These are phyloP conservation scores for Caradrina kadenii DNA, from an alignment of 2,888 invertebrate species.

Conservation along the genomic window DNA sequence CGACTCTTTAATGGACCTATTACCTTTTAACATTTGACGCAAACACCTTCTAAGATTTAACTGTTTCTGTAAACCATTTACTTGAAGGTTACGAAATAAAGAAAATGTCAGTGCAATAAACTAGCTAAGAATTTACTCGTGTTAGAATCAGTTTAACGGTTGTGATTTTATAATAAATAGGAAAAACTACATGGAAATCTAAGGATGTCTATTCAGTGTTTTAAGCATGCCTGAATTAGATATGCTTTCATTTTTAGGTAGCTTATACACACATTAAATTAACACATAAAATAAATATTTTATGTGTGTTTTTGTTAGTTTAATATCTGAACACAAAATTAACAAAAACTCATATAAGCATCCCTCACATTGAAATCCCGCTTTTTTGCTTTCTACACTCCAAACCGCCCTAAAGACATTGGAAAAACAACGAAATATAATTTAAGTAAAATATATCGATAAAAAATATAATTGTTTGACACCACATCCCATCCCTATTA, in stretches of 20 bases:
- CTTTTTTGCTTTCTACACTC: too few relatives aligned
- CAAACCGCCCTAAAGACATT: too few relatives aligned
- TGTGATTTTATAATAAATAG: neutral
- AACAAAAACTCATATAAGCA: too few relatives aligned
- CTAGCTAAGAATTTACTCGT: neutral
- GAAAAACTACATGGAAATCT: neutral
- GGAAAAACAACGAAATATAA: neutral
- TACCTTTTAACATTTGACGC: conserved; percentile 42
- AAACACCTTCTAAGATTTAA: conserved; percentile 30
- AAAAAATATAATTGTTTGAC: neutral
- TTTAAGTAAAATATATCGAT: conserved; percentile 19
- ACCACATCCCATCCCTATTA: conserved; percentile 55
- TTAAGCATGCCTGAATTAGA: too few relatives aligned
- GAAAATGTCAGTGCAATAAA: conserved; percentile 26
- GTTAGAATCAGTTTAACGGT: neutral
- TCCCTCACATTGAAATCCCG: too few relatives aligned
- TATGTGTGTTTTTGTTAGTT: too few relatives aligned
- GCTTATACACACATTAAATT: too few relatives aligned
- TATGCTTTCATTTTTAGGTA: too few relatives aligned
- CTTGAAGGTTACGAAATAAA: conserved; percentile 25
- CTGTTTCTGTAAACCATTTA: conserved; percentile 45
- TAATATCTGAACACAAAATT: too few relatives aligned
- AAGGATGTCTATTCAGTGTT: too few relatives aligned
- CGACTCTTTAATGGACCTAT: conserved; percentile 24
- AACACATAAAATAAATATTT: too few relatives aligned